A percentile compares a stretch with the other conserved stretches of the same genome.
phyloP scores from a whole-genome alignment of 1,140 invertebrate species.

The Tetragonula clypearis region DNA sequence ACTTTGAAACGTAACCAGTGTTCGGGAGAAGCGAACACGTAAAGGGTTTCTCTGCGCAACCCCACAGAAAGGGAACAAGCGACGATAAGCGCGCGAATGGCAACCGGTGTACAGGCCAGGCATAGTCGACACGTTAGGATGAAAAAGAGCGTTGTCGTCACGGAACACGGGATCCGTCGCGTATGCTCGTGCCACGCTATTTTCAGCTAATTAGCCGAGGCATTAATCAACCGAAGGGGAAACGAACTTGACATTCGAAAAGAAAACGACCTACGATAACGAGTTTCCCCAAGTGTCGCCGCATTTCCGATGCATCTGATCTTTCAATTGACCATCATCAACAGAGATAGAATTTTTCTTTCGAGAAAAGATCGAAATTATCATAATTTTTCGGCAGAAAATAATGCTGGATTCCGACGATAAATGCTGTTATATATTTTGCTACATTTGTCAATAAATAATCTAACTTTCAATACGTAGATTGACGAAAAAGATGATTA shows the following conservation, averaged over 20 bases:
- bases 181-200: background rate
- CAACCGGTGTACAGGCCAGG: background rate
- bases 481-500: too few relatives aligned
- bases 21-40: constrained; percentile 21
- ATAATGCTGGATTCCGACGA: too few relatives aligned
- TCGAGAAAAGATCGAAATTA: too few relatives aligned
- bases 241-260: background rate
- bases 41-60: constrained; percentile 10
- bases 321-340: constrained; percentile 25
- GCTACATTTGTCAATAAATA: too few relatives aligned
- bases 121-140: background rate
- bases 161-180: background rate
- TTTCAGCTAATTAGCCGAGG: constrained; percentile 39
- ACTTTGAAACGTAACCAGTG: constrained; percentile 31
- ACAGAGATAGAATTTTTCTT: background rate
- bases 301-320: background rate
- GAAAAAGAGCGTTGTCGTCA: constrained; percentile 1
- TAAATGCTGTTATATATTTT: too few relatives aligned
- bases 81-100: constrained; percentile 15
- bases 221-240: constrained; percentile 15
- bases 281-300: background rate
- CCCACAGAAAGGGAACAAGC: background rate
- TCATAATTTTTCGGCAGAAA: too few relatives aligned
- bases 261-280: constrained; percentile 17
- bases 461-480: too few relatives aligned